Conservation (phyloP, 2,797 vertebrate species). For the Cryptoblepharus egeriae region DNA sequence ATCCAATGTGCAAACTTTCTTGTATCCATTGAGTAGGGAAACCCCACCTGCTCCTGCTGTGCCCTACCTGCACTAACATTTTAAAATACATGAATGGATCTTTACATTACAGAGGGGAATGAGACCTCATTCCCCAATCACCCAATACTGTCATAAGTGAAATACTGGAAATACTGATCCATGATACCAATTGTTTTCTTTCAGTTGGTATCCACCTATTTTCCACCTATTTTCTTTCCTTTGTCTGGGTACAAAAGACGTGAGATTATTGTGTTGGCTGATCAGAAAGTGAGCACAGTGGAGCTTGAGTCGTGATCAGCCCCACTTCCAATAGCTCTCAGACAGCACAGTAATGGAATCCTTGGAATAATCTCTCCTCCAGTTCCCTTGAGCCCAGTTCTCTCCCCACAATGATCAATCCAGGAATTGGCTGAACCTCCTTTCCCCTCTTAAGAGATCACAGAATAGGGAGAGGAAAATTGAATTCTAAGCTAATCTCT, state of each 20-base stretch:
- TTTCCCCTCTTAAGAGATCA: background rate
- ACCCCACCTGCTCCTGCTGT: no score
- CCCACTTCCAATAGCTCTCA: background rate
- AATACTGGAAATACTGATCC: no score
- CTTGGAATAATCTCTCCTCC: background rate
- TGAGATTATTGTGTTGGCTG: background rate
- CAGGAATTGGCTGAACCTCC: background rate
- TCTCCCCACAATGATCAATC: no score
- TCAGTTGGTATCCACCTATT: no score
- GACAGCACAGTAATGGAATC: background rate
- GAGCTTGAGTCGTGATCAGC: no score
- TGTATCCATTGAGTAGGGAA: background rate
- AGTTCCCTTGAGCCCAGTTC: background rate
- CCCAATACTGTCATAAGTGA: background rate
- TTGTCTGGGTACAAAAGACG: background rate
- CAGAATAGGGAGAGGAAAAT: background rate
- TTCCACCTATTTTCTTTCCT: no score
- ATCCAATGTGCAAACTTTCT: background rate
- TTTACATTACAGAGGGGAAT: no score
- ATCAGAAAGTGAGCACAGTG: background rate
- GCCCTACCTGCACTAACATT: no score
- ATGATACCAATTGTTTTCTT: no score
- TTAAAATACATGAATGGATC: no score
- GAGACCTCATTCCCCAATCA: background rate
- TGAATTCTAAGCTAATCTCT: background rate